phyloP scores from a whole-genome alignment of 1,140 invertebrate genomes.

The Camponotus vicinus region DNA sequence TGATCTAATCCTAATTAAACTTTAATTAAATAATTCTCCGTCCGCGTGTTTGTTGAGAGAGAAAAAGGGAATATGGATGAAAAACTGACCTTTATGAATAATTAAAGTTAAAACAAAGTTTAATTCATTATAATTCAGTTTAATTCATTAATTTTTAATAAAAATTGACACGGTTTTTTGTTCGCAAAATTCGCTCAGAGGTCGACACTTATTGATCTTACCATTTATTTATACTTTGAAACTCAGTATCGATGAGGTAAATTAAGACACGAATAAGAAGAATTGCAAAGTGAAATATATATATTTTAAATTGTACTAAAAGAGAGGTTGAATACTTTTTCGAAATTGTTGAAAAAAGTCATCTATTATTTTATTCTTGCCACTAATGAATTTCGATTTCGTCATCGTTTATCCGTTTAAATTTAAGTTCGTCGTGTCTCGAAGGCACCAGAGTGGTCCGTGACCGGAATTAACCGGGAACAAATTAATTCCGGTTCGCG shows the following conservation, averaged over 20 bases:
- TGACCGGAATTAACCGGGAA: conserved; percentile 67
- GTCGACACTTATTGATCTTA: neutral
- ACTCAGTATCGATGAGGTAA: neutral
- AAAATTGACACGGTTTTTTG: neutral
- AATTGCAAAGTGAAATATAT: neutral
- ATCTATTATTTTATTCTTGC: conserved; percentile 6
- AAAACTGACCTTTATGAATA: neutral
- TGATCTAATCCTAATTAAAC: conserved; percentile 39
- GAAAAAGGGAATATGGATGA: neutral
- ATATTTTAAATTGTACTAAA: no score
- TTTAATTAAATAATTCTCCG: conserved; percentile 43
- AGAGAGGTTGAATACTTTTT: no score
- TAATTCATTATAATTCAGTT: neutral
- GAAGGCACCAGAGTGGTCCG: conserved; percentile 66
- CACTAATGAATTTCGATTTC: conserved; percentile 1
- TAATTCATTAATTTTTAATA: neutral
- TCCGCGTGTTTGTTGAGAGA: neutral
- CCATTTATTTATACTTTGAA: neutral
- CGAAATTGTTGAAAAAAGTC: no score
- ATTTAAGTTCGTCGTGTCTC: neutral
- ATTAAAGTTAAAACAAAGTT: neutral
- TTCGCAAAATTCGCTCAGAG: neutral
- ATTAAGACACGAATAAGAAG: neutral
- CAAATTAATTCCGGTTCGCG: conserved; percentile 70
- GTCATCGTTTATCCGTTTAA: neutral